A percentile compares a stretch with the other conserved stretches of the same genome.
Evolutionary conservation across 2,888 invertebrate genomes (phyloP).

Genomic region (Sinelater perroti): DNA sequence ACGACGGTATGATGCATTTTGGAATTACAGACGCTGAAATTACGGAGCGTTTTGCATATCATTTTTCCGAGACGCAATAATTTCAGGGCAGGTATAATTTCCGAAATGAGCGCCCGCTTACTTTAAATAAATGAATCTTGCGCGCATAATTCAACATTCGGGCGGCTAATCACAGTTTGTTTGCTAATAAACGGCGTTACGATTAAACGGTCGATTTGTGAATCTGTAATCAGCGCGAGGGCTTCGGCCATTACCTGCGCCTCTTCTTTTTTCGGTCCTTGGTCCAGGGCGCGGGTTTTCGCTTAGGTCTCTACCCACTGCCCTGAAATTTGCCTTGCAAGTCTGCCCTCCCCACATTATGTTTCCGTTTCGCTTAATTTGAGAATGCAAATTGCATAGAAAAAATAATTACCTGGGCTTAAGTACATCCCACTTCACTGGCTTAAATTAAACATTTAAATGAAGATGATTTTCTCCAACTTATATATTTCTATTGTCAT

Average conservation of each 20-base stretch:
- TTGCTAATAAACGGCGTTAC: conserved; percentile 49
- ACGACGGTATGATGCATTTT: conserved; percentile 50
- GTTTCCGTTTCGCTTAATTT: too few species aligned
- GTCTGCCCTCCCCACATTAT: too few species aligned
- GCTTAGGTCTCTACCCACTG: too few species aligned
- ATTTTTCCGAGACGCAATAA: conserved; percentile 59
- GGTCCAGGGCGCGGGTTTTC: too few species aligned
- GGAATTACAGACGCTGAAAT: conserved; percentile 61
- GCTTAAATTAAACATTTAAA: too few species aligned
- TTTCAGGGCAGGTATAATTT: conserved; percentile 59
- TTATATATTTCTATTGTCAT: too few species aligned
- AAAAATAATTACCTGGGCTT: too few species aligned
- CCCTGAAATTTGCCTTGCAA: too few species aligned
- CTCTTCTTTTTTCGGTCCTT: conserved; percentile 17
- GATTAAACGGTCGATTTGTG: conserved; percentile 50
- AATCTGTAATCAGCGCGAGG: conserved; percentile 46
- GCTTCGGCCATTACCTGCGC: conserved; percentile 39
- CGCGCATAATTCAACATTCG: conserved; percentile 51
- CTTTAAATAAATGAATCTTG: conserved; percentile 49
- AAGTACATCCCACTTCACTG: too few species aligned
- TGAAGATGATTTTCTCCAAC: not conserved
- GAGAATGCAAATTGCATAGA: too few species aligned
- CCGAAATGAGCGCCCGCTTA: conserved; percentile 54
- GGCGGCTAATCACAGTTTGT: conserved; percentile 51
- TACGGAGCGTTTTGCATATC: conserved; percentile 61